phyloP scores from a whole-genome alignment of 37 sponge, comb jelly and placozoan genomes.

The Mnemiopsis leidyi region DNA sequence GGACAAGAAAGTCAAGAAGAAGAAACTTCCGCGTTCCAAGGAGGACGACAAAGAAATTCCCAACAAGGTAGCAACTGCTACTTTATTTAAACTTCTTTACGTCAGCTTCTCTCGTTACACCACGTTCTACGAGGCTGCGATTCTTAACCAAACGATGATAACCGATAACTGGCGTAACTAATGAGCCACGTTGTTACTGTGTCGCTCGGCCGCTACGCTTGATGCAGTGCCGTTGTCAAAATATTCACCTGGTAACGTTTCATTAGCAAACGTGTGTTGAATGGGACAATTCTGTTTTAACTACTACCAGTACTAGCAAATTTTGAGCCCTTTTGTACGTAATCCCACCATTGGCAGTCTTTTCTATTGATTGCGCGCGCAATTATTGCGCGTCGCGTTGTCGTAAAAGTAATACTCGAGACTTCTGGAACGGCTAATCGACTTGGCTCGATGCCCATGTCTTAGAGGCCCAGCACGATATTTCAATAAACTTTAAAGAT shows the following conservation, averaged over 20 bases:
- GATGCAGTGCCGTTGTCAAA: not conserved
- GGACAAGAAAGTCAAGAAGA: constrained; percentile 39
- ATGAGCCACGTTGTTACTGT: not conserved
- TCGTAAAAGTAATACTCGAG: not conserved
- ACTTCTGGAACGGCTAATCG: not conserved
- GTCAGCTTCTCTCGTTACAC: not conserved
- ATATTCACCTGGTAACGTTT: not conserved
- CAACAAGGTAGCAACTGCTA: too few relatives aligned
- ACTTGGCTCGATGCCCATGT: not conserved
- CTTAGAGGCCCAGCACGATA: not conserved
- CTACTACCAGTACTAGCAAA: constrained; percentile 20
- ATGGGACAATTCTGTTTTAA: not conserved
- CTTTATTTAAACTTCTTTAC: too few relatives aligned
- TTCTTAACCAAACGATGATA: not conserved
- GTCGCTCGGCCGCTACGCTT: not conserved
- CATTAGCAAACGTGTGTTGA: constrained; percentile 25
- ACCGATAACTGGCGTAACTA: too few relatives aligned
- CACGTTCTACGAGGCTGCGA: not conserved
- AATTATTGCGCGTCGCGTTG: constrained; percentile 9
- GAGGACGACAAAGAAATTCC: not conserved
- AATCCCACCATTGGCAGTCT: not conserved
- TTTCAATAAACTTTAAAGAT: not conserved
- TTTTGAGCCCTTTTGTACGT: not conserved
- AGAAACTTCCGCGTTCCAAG: not conserved
- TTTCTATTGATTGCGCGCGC: constrained; percentile 17